Evolutionary conservation across 2,113 vertebrate genomes (phyloP).

Genomic region (Cyanoderma ruficeps): DNA sequence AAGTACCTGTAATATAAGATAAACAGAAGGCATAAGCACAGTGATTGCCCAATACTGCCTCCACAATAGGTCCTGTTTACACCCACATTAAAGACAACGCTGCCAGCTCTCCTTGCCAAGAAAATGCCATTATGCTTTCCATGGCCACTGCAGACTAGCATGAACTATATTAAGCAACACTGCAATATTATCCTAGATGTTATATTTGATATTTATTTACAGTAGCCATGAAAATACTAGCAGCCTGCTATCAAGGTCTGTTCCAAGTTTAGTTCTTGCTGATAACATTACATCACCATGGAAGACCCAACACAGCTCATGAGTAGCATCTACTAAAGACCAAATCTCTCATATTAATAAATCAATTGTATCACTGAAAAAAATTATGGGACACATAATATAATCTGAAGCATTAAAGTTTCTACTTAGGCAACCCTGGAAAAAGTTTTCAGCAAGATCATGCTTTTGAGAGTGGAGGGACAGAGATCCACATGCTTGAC

Average conservation of each 20-base stretch:
- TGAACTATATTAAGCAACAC: conserved; percentile 37
- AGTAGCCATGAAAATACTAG: conserved; percentile 30
- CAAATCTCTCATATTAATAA: background rate
- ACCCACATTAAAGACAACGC: background rate
- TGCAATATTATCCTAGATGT: conserved; percentile 31
- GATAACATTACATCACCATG: background rate
- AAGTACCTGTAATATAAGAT: conserved; percentile 80
- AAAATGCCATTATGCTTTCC: background rate
- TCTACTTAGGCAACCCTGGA: background rate
- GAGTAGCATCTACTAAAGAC: background rate
- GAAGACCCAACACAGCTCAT: background rate
- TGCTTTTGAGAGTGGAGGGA: background rate
- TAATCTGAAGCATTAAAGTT: background rate
- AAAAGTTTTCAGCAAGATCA: background rate
- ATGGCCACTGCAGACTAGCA: background rate
- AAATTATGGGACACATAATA: background rate
- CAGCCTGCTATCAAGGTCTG: background rate
- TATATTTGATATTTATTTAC: conserved; percentile 39
- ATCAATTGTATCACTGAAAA: background rate
- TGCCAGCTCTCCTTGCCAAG: background rate
- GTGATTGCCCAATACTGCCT: background rate
- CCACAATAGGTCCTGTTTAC: background rate
- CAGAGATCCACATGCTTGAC: background rate
- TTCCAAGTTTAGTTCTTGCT: conserved; percentile 5
- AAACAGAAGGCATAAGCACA: background rate